Evolutionary conservation across 2,888 invertebrate species (phyloP), one percentile per base, ranked within the genome.

Genomic region (Tenthredo notha): DNA sequence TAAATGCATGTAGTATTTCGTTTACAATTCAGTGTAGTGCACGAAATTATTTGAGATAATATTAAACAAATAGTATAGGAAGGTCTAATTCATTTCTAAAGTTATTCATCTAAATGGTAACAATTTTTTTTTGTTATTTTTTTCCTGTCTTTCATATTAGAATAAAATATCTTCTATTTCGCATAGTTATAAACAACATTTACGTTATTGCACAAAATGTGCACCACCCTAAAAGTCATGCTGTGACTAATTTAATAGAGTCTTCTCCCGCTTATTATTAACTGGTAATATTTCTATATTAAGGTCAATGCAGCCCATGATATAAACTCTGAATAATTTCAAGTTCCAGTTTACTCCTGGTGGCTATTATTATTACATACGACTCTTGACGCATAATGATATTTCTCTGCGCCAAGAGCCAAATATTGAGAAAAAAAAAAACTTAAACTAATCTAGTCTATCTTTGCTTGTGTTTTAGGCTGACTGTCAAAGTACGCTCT

Each of bases 401-500:
- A 50, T 54, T 29, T 29, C 18, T 47, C 47, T 77, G 29, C 18
- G 54, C 33, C 77, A 54, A 25, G 3, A 77, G 29, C 2, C 47
- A n/a, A 54, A 50, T 50, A 77, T 10, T 29, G 18, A 33, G 29
- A 40, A 43, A 47, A 37, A 37, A 37, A 7, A 37, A 37, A 37
- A 37, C 37, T 33, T 33, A 33, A 47, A 80, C 9, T 7, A 47
- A 61, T 37, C 89, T 91, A 92, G 86, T 92, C 92, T 84, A 86
- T 88, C 85, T 92, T 92, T 5, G 89, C 70, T 75, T 87, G 86
- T 54, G 86, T 83, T 80, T 90, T 92, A 1, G 88, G 80, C 58
- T 89, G 89, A 50, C 90, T 85, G 43, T 92, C 95, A 88, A 95
- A 96, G 92, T 97, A 98, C 0, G 97, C 97, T 90, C 95, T 95